A percentile compares a stretch with the other conserved stretches of the same genome.
Conservation (phyloP, 2,797 vertebrate genomes). For the Nyctalus aviator region DNA sequence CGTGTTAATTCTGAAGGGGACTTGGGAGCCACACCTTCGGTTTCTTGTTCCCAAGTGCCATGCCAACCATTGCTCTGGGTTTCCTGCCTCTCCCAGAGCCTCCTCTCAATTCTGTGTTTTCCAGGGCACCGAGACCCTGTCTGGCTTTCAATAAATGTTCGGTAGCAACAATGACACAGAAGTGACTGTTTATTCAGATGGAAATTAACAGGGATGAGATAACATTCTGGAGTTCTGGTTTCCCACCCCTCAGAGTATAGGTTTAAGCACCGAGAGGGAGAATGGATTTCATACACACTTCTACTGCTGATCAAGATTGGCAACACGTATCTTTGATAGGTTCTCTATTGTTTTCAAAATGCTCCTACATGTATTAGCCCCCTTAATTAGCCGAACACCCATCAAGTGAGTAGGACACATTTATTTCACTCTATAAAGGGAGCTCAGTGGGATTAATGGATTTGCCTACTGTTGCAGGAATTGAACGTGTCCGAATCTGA, state of each 20-base stretch:
- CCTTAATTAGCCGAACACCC: slow-evolving; percentile 20
- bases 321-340: slow-evolving; percentile 19
- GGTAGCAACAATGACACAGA: slow-evolving; percentile 79
- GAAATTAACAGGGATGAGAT: slow-evolving; percentile 78
- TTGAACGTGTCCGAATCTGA: slow-evolving; percentile 51
- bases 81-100: slow-evolving; percentile 79
- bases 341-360: slow-evolving; percentile 66
- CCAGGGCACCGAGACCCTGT: slow-evolving; percentile 72
- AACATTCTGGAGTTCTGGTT: slow-evolving; percentile 74
- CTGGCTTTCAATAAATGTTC: slow-evolving; percentile 75
- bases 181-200: slow-evolving; percentile 82
- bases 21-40: slow-evolving; percentile 68
- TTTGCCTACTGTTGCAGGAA: slow-evolving; percentile 26
- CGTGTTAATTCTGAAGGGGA: slow-evolving; percentile 52
- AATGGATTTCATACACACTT: slow-evolving; percentile 48
- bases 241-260: slow-evolving; percentile 61
- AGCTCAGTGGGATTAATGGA: not conserved
- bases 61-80: slow-evolving; percentile 76
- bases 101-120: slow-evolving; percentile 74
- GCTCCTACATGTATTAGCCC: not conserved
- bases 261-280: slow-evolving; percentile 51
- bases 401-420: not conserved
- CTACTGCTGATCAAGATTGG: slow-evolving; percentile 43
- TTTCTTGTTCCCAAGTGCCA: slow-evolving; percentile 61
- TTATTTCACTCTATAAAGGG: slow-evolving; percentile 51